Conservation (phyloP, 2,797 vertebrate species). For the Podargus strigoides region DNA sequence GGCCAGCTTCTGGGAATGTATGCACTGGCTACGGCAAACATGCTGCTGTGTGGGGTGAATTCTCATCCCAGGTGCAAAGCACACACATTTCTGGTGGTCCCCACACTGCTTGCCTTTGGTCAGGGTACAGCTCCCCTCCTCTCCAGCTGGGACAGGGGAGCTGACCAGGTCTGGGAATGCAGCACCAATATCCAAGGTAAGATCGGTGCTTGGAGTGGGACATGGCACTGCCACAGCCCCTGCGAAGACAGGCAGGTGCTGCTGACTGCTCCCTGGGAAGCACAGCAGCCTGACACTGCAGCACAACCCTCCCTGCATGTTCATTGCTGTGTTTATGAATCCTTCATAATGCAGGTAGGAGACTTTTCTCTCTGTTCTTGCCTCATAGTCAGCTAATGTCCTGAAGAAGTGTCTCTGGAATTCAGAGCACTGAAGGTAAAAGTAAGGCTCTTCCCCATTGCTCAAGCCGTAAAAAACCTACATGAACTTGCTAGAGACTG, state of each 20-base stretch:
- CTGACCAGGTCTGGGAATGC: not conserved
- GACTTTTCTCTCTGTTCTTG: not conserved
- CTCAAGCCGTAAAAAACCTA: not conserved
- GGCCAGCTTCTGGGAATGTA: not conserved
- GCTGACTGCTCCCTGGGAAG: not conserved
- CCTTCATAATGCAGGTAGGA: not conserved
- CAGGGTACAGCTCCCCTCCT: not conserved
- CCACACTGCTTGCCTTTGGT: fast-evolving
- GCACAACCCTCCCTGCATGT: fast-evolving
- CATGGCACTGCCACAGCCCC: fast-evolving
- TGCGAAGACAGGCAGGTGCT: not conserved
- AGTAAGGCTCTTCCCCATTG: not conserved
- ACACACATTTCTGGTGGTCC: not conserved
- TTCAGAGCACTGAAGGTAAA: not conserved
- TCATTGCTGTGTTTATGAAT: not conserved
- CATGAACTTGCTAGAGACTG: not conserved
- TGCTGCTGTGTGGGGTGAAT: not conserved
- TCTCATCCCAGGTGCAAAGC: not conserved
- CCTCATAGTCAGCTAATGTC: not conserved
- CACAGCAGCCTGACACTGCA: not conserved
- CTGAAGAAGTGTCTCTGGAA: not conserved
- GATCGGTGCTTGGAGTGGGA: not conserved
- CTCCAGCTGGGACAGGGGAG: not conserved
- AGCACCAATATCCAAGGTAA: not conserved
- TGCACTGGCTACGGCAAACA: not conserved